Base-by-base conservation (phyloP, 2,888 invertebrate species). In the Teleogryllus oceanicus region DNA sequence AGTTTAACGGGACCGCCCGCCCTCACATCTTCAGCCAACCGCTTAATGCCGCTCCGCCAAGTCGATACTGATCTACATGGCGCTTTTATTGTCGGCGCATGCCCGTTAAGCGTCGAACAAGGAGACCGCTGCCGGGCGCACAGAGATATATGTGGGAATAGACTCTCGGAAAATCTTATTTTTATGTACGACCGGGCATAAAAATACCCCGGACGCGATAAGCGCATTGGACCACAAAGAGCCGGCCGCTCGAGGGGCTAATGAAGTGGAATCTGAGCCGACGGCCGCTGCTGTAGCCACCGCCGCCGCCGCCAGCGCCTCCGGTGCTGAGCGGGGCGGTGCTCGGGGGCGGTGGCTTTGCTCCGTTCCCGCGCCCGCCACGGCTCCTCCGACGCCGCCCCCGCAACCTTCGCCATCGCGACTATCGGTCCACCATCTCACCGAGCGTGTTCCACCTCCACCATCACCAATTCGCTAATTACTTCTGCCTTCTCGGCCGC, bases 41-140 rank as follows among this genome's bases (percentile, higher is more conserved):
- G n/a, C 62, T 62, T 62, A 62, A 62, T 62, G n/a, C 62, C 13
- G 62, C 62, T 62, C n/a, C 62, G 13, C 62, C 62, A n/a, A 62
- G 16, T 62, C 62, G 62, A 62, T 62, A 62, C n/a, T n/a, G 62
- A 62, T 62, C 62, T 62, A 62, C 62, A 62, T 62, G 62, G 62
- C 62, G 62, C 62, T 62, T 62, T 62, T 62, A 62, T 62, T 62
- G n/a, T 62, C 62, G 62, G 62, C 62, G 62, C 62, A 62, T 62
- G 62, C n/a, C 62, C 13, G 62, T 62, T 62, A 62, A 62, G 62
- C 13, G n/a, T 13, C 62, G n/a, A 13, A 62, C 62, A 62, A 13
- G 62, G 13, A 13, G n/a, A n/a, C n/a, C n/a, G 62, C 62, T 62
- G 62, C 62, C 62, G 62, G 62, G 62, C 62, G n/a, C 62, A 13